These are phyloP conservation scores for Lichenostomus cassidix DNA, from an alignment of 2,113 vertebrate species.

Conservation along the genomic window DNA sequence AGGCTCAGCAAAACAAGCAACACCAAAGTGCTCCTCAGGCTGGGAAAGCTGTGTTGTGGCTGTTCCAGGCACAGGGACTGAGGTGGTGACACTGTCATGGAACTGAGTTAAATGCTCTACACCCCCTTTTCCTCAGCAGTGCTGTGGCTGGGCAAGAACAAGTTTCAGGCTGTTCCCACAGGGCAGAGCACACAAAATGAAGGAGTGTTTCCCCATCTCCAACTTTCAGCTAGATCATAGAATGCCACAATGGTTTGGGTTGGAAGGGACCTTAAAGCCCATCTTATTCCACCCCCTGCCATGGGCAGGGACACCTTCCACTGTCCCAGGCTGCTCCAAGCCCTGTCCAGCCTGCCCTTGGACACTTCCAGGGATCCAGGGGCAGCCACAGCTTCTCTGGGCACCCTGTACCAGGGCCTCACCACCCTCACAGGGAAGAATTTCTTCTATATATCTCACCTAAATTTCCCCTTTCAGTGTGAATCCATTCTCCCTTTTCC, in stretches of 20 bases:
- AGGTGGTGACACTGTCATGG: rapidly evolving
- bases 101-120: rapidly evolving
- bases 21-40: background rate
- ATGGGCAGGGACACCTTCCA: background rate
- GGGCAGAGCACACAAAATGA: background rate
- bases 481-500: background rate
- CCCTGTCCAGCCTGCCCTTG: rapidly evolving
- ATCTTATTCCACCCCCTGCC: background rate
- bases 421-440: background rate
- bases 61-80: background rate
- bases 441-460: background rate
- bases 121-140: background rate
- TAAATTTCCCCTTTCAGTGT: background rate
- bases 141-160: no score
- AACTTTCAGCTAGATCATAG: background rate
- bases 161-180: no score
- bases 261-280: background rate
- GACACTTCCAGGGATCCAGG: background rate
- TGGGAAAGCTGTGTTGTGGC: background rate
- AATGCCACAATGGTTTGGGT: background rate
- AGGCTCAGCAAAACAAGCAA: background rate
- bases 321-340: background rate
- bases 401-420: background rate
- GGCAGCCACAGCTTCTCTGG: background rate
- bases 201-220: background rate